Evolutionary conservation across 53 echinoderm and acorn worm genomes (phyloP).

Genomic region (Temnopleurus reevesii): DNA sequence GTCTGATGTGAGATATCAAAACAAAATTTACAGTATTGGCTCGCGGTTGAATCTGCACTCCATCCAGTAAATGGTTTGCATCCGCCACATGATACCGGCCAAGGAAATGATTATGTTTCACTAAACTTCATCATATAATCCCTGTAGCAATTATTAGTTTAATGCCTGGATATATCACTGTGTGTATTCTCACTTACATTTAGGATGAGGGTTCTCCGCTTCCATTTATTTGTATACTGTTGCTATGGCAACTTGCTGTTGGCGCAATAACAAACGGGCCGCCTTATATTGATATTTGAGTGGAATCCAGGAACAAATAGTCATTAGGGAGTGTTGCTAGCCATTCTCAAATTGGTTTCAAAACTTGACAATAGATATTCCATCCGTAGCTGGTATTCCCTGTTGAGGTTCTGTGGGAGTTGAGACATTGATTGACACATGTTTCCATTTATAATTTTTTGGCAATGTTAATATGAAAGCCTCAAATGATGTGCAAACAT

Average conservation of each 20-base stretch:
- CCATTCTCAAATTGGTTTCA: conserved; percentile 1
- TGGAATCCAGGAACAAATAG: conserved; percentile 45
- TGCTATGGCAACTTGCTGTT: conserved; percentile 46
- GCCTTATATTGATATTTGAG: conserved; percentile 35
- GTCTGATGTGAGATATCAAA: no score
- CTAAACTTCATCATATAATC: background rate
- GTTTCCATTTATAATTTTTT: background rate
- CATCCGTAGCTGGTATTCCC: background rate
- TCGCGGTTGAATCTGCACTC: no score
- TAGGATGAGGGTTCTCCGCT: conserved; percentile 20
- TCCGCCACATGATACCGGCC: background rate
- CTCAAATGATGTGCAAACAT: background rate
- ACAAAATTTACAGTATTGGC: no score
- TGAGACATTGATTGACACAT: background rate
- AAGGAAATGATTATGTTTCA: background rate
- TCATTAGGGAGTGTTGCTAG: conserved; percentile 40
- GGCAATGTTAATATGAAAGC: background rate
- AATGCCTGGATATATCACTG: conserved; percentile 4
- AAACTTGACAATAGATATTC: background rate
- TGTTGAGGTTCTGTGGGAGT: background rate
- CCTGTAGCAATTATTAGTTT: background rate
- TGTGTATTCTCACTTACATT: background rate
- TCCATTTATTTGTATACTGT: conserved; percentile 48
- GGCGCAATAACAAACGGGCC: conserved; percentile 38
- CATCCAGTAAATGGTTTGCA: background rate